Conservation (phyloP, 2,113 vertebrate genomes). For the Cygnus atratus region DNA sequence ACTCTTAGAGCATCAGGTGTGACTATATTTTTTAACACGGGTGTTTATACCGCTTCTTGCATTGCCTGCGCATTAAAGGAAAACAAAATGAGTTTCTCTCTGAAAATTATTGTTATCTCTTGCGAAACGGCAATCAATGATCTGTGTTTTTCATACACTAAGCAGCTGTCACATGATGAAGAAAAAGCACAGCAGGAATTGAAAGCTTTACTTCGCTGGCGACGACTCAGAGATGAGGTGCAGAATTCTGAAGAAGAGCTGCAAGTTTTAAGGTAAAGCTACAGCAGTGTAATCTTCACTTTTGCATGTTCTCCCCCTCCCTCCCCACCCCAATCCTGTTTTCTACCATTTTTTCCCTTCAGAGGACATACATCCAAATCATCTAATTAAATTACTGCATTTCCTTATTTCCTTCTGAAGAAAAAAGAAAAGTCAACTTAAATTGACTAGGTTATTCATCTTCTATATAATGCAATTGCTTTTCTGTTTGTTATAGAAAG, state of each 20-base stretch:
- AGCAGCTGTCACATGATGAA: conserved; percentile 79
- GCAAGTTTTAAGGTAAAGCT: conserved; percentile 89
- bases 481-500: conserved; percentile 7
- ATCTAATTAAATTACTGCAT: neutral
- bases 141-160: neutral
- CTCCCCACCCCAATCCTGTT: neutral
- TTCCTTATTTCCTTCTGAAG: conserved; percentile 52
- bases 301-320: neutral
- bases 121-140: neutral
- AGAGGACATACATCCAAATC: neutral
- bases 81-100: neutral
- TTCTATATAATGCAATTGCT: neutral
- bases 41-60: neutral
- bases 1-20: neutral
- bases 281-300: neutral
- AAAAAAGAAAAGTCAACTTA: conserved; percentile 10
- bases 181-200: conserved; percentile 81
- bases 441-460: neutral
- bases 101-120: neutral
- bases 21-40: neutral
- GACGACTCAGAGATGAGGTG: conserved; percentile 87
- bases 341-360: neutral
- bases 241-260: conserved; percentile 88
- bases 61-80: neutral
- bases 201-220: conserved; percentile 89